Evolutionary conservation across 2,113 vertebrate genomes (phyloP).

Genomic region (Oxyura jamaicensis): DNA sequence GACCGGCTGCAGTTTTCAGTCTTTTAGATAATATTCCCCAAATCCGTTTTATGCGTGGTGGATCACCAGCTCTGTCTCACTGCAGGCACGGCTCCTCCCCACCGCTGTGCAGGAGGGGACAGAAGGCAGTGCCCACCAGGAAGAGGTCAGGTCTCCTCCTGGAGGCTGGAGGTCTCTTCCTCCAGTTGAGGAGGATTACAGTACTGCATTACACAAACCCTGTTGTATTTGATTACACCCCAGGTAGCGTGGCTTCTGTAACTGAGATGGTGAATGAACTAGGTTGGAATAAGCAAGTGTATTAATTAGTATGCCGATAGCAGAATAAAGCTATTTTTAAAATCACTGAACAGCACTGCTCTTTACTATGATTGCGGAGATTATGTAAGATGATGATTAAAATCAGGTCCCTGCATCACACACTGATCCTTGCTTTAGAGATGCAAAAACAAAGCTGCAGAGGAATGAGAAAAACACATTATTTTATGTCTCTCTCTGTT

Average conservation of each 20-base stretch:
- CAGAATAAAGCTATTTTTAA: constrained; percentile 26
- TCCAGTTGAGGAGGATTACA: not conserved
- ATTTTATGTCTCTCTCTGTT: not conserved
- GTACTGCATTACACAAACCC: not conserved
- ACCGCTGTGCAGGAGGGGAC: not conserved
- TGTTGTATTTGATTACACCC: not conserved
- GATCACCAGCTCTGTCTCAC: not conserved
- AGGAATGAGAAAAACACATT: not conserved
- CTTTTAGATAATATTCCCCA: not conserved
- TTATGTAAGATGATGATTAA: constrained; percentile 29
- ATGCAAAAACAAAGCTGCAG: not conserved
- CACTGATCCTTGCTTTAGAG: not conserved
- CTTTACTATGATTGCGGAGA: constrained; percentile 32
- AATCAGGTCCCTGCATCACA: constrained; percentile 28
- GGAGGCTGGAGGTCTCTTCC: not conserved
- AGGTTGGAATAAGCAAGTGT: not conserved
- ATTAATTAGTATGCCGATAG: constrained; percentile 27
- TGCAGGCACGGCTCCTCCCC: not conserved
- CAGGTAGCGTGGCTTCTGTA: not conserved
- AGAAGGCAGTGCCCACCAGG: not conserved
- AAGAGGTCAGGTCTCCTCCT: not conserved
- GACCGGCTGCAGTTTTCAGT: not conserved
- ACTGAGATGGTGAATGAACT: not conserved
- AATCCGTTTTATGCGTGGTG: not conserved
- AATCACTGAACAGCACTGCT: constrained; percentile 32